phyloP scores from a whole-genome alignment of 2,113 vertebrate genomes.

The Verasper variegatus region DNA sequence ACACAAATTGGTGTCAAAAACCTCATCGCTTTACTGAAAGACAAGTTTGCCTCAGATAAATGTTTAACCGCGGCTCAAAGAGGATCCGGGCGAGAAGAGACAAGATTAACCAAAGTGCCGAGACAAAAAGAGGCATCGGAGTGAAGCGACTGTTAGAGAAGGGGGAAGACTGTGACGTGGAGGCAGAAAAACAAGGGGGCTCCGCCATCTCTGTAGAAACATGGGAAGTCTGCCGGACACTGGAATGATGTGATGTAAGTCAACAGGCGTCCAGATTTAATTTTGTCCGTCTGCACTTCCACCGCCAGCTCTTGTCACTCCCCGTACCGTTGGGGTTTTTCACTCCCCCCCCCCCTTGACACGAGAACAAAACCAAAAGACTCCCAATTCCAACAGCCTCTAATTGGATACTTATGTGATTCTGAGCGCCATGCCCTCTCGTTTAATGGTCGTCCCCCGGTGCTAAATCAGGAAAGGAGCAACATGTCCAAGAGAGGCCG shows the following conservation, averaged over 20 bases:
- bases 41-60: slow-evolving; percentile 60
- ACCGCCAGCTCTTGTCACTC: slow-evolving; percentile 13
- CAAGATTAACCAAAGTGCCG: slow-evolving; percentile 46
- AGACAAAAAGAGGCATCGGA: slow-evolving; percentile 49
- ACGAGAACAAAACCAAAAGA: slow-evolving; percentile 31
- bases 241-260: slow-evolving; percentile 42
- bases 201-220: slow-evolving; percentile 26
- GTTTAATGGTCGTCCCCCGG: slow-evolving; percentile 28
- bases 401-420: slow-evolving; percentile 78
- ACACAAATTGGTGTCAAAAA: slow-evolving; percentile 76
- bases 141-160: slow-evolving; percentile 22
- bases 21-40: slow-evolving; percentile 66
- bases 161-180: not conserved
- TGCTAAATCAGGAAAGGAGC: slow-evolving; percentile 46
- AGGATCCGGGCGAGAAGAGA: slow-evolving; percentile 18
- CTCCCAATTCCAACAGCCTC: slow-evolving; percentile 63
- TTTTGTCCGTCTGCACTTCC: slow-evolving; percentile 28
- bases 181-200: not conserved
- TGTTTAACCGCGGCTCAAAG: slow-evolving; percentile 55
- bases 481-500: slow-evolving; percentile 28
- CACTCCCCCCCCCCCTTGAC: slow-evolving; percentile 36
- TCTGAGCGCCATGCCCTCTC: slow-evolving; percentile 26
- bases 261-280: slow-evolving; percentile 51
- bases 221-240: slow-evolving; percentile 1
- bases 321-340: not conserved